phyloP scores from a whole-genome alignment of 2,797 vertebrate genomes.

The Leucoraja ocellata region DNA sequence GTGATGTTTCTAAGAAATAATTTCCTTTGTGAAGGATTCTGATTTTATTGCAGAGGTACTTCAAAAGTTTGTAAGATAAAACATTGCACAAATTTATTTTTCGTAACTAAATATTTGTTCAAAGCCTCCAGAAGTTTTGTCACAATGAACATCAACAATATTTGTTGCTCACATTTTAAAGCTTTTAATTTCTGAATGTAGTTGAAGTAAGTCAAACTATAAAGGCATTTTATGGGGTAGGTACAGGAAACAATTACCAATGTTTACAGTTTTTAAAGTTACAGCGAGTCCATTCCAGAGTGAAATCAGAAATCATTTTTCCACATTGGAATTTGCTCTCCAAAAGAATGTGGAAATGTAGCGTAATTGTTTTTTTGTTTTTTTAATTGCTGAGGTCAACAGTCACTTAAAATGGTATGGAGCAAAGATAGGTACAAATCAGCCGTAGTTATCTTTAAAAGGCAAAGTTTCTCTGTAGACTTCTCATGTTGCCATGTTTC shows the following conservation, averaged over 20 bases:
- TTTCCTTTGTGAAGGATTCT: slow-evolving; percentile 1
- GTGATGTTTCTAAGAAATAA: neutral
- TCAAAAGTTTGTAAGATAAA: slow-evolving; percentile 15
- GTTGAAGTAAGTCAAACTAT: neutral
- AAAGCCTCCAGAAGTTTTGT: neutral
- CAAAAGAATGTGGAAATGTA: neutral
- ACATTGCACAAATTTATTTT: slow-evolving; percentile 1
- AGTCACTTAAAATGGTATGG: neutral
- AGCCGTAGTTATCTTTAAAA: neutral
- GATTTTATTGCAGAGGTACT: neutral
- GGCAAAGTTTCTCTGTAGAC: neutral
- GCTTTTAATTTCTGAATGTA: slow-evolving; percentile 6
- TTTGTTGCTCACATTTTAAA: neutral
- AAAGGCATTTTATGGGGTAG: neutral
- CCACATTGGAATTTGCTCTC: neutral
- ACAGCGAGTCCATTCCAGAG: neutral
- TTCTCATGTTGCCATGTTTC: neutral
- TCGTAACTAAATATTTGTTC: slow-evolving; percentile 3
- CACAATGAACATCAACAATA: neutral
- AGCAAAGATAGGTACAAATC: neutral
- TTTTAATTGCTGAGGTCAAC: neutral
- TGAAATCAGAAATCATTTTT: slow-evolving; percentile 12
- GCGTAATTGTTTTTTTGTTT: neutral
- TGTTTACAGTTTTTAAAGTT: neutral
- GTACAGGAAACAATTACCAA: neutral